A percentile compares a stretch with the other conserved stretches of the same genome.
Evolutionary conservation across 2,888 invertebrate species (phyloP).

Genomic region (Pyrgus malvae): DNA sequence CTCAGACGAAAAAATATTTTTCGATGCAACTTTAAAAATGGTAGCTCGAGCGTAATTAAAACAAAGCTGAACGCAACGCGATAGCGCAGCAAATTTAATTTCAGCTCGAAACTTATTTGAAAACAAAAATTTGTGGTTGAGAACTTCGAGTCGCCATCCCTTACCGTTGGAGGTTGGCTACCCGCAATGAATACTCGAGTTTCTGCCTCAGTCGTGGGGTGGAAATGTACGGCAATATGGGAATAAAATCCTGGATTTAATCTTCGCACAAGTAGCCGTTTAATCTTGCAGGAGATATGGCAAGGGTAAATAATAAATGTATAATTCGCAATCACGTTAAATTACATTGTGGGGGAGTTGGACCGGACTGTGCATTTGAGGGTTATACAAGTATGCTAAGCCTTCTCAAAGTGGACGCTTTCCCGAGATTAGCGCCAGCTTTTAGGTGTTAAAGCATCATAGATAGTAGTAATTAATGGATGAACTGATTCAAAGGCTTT

Average conservation of each 20-base stretch:
- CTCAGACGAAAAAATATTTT: slow-evolving; percentile 12
- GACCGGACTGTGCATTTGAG: slow-evolving; percentile 37
- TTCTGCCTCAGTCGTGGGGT: slow-evolving; percentile 68
- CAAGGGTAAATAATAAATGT: slow-evolving; percentile 75
- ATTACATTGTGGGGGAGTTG: slow-evolving; percentile 58
- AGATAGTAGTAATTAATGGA: slow-evolving; percentile 29
- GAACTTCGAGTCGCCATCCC: slow-evolving; percentile 49
- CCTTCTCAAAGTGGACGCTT: slow-evolving; percentile 28
- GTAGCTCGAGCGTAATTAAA: slow-evolving; percentile 22
- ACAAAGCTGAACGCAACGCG: slow-evolving; percentile 25
- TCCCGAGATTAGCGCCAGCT: slow-evolving; percentile 22
- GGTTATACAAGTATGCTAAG: slow-evolving; percentile 34
- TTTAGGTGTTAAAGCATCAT: slow-evolving; percentile 28
- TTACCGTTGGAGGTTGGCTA: slow-evolving; percentile 57
- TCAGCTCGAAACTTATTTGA: slow-evolving; percentile 28
- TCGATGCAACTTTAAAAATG: slow-evolving; percentile 19
- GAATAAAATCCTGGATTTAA: slow-evolving; percentile 79
- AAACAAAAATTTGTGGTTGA: slow-evolving; percentile 27
- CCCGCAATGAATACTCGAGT: slow-evolving; percentile 78
- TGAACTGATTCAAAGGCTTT: slow-evolving; percentile 26
- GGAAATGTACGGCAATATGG: slow-evolving; percentile 72
- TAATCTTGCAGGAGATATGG: slow-evolving; percentile 77
- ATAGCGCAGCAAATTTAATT: slow-evolving; percentile 28
- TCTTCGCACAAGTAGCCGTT: slow-evolving; percentile 74
- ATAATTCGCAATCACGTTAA: slow-evolving; percentile 66